A percentile compares a stretch with the other conserved stretches of the same genome.
These are phyloP conservation scores for Edolisoma coerulescens DNA, from an alignment of 2,113 vertebrate genomes.

Conservation along the genomic window DNA sequence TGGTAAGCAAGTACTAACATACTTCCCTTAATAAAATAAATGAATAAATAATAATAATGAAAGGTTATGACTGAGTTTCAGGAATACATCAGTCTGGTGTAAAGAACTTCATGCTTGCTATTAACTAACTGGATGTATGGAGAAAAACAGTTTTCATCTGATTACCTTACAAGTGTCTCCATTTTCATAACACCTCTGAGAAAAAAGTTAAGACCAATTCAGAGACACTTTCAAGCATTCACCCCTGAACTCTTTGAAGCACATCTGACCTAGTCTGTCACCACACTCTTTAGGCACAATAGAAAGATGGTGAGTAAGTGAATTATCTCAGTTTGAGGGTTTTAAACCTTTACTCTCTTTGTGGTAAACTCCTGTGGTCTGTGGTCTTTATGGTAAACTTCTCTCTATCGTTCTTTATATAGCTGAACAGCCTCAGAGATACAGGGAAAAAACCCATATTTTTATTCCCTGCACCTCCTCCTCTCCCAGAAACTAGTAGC, in stretches of 20 bases:
- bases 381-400: neutral
- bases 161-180: neutral
- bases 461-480: neutral
- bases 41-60: neutral
- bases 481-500: neutral
- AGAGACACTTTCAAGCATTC: neutral
- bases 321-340: neutral
- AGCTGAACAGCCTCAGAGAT: neutral
- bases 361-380: neutral
- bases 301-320: neutral
- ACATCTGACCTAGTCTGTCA: neutral
- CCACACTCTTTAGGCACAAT: neutral
- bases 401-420: neutral
- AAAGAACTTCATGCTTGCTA: neutral
- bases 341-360: neutral
- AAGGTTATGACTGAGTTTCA: neutral
- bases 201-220: neutral
- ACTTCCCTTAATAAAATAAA: neutral
- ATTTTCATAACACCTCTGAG: neutral
- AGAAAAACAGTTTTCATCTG: neutral
- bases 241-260: neutral
- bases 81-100: neutral
- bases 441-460: accelerated
- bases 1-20: neutral
- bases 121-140: neutral